Percentiles rank a stretch among this genome's conserved stretches.
Conservation (phyloP, 1,140 invertebrate species). For the Amphibalanus amphitrite region DNA sequence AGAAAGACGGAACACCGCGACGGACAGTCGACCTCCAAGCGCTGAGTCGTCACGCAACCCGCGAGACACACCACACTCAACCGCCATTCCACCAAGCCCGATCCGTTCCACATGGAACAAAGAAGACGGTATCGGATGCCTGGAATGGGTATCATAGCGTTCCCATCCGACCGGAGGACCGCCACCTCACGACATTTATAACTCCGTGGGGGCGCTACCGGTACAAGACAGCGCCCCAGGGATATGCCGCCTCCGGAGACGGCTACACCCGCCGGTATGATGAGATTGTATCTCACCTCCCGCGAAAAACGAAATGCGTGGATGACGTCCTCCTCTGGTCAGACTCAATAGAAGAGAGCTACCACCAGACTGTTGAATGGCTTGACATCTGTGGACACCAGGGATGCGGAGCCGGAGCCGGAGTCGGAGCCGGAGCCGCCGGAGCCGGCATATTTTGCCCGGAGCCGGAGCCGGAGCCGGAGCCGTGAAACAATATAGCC, state of each 20-base stretch:
- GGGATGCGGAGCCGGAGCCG: too few species aligned
- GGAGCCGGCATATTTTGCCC: too few species aligned
- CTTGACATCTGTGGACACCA: not conserved
- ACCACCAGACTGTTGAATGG: not conserved
- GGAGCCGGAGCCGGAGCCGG: too few species aligned
- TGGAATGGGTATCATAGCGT: constrained; percentile 6
- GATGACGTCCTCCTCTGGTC: not conserved
- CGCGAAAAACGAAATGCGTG: not conserved
- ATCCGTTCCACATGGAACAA: not conserved
- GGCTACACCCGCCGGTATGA: constrained; percentile 4
- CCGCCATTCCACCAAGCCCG: constrained; percentile 5
- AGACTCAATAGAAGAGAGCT: not conserved
- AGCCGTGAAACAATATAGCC: too few species aligned
- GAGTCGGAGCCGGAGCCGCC: too few species aligned
- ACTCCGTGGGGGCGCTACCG: constrained; percentile 6
- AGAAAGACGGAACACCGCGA: constrained; percentile 4
- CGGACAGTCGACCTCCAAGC: constrained; percentile 1
- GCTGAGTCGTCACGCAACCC: not conserved
- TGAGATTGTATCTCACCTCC: constrained; percentile 5
- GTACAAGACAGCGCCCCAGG: not conserved
- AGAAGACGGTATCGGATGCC: not conserved
- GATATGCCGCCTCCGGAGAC: constrained; percentile 4
- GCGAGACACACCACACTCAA: constrained; percentile 7
- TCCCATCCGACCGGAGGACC: not conserved
- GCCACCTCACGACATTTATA: constrained; percentile 7